Evolutionary conservation across 1,140 invertebrate species (phyloP), one percentile per base, ranked within the genome.

Genomic region (Laupala kohalensis): DNA sequence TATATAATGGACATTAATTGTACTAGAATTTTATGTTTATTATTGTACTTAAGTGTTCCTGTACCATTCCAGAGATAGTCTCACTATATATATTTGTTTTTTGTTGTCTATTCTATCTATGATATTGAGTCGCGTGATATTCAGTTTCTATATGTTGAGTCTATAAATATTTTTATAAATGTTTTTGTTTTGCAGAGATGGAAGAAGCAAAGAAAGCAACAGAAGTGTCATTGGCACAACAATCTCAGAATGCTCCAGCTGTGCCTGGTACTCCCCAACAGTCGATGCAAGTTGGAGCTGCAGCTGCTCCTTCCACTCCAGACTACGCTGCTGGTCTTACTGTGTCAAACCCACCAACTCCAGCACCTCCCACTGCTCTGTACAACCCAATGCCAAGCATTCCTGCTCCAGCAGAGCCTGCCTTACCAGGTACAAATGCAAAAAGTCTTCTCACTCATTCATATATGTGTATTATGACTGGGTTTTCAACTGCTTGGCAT

Each of bases 311-410:
- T 76, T 79, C 83, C 63, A 88, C 87, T 24, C 89, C 90, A 1
- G 92, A 94, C 77, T 94, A 93, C 81, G 91, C 91, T 65, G 90
- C 89, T 74, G 91, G 90, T 5, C 81, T 93, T 23, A 78, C 86
- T 5, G 77, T 84, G 24, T 79, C 83, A 23, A 81, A 82, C 75
- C 80, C 84, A n/a, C 80, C 69, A 76, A 79, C 25, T 73, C 80
- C 71, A 80, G 81, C 70, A 78, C 81, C 72, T 80, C 82, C 62
- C 74, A 81, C 73, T 76, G 79, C 0, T 5, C 65, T 64, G 19
- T 72, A 72, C 71, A 72, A 25, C 24, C 71, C 71, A 5, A 53
- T 53, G 9, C 37, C 37, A 53, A 68, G 23, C 67, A 68, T 23
- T 0, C 69, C 24, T 6, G 26, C 12, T 28, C 70, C 25, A 64